Percentiles rank a stretch among this genome's conserved stretches.
phyloP scores from a whole-genome alignment of 2,797 vertebrate genomes.

The Microctenopoma stevenorrisi region DNA sequence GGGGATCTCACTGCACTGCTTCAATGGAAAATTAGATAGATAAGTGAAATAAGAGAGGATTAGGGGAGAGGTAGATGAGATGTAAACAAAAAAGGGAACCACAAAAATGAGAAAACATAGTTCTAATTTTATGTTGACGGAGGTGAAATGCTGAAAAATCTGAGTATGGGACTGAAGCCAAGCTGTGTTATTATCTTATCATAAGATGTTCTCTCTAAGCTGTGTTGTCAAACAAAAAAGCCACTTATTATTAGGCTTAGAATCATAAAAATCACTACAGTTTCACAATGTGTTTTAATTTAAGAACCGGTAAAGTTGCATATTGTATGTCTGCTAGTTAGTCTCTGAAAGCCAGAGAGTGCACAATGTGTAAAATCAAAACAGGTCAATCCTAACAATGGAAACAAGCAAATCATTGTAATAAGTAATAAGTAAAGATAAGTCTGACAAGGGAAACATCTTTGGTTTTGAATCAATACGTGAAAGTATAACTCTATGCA shows the following conservation, averaged over 20 bases:
- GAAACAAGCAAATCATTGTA: background rate
- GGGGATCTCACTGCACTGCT: constrained; percentile 53
- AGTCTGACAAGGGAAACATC: no score
- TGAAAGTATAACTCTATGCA: background rate
- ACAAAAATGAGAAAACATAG: constrained; percentile 10
- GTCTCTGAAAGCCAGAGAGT: constrained; percentile 12
- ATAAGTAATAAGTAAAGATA: background rate
- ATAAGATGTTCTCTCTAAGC: constrained; percentile 55
- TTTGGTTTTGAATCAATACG: no score
- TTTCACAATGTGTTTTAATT: constrained; percentile 36
- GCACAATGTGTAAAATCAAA: constrained; percentile 35
- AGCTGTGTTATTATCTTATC: constrained; percentile 50
- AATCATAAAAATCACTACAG: constrained; percentile 39
- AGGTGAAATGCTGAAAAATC: constrained; percentile 33
- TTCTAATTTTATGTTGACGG: constrained; percentile 30
- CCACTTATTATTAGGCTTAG: constrained; percentile 20
- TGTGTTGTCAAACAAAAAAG: constrained; percentile 49
- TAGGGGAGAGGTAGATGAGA: constrained; percentile 13
- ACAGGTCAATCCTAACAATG: constrained; percentile 18
- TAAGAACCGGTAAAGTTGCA: constrained; percentile 29
- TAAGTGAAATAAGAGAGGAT: background rate
- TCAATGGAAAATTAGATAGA: constrained; percentile 34
- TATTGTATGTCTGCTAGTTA: constrained; percentile 17
- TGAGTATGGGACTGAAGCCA: constrained; percentile 33
- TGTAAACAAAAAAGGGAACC: background rate